Evolutionary conservation across 1,140 invertebrate genomes (phyloP).

Genomic region (Danaus plexippus): DNA sequence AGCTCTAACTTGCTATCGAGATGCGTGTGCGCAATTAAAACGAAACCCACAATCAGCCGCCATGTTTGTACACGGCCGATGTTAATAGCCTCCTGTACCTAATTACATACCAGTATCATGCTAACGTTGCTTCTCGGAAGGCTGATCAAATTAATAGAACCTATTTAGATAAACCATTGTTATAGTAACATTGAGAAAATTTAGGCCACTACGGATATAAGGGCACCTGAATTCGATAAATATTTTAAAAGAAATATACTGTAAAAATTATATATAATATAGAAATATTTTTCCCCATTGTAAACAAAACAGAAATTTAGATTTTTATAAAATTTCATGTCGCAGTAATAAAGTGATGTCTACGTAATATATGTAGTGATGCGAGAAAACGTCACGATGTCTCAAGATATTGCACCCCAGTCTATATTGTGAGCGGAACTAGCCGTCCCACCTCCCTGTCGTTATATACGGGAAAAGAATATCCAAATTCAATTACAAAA

Average conservation of each 20-base stretch:
- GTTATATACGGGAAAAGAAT: slow-evolving; percentile 59
- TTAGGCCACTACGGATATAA: slow-evolving; percentile 4
- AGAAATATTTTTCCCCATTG: too few relatives aligned
- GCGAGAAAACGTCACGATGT: slow-evolving; percentile 1
- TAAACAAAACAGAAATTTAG: too few relatives aligned
- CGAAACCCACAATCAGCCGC: slow-evolving; percentile 67
- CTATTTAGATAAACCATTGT: slow-evolving; percentile 40
- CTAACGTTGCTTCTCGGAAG: slow-evolving; percentile 66
- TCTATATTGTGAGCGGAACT: slow-evolving; percentile 29
- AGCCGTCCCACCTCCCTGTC: slow-evolving; percentile 47
- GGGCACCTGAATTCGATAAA: too few relatives aligned
- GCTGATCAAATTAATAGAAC: slow-evolving; percentile 68
- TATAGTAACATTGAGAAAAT: slow-evolving; percentile 15
- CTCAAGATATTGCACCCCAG: slow-evolving; percentile 32
- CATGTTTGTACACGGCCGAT: slow-evolving; percentile 70
- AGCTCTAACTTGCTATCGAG: slow-evolving; percentile 50
- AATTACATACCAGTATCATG: slow-evolving; percentile 68
- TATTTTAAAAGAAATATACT: too few relatives aligned
- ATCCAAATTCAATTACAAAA: slow-evolving; percentile 71
- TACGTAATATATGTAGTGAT: too few relatives aligned
- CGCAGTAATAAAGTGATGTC: too few relatives aligned
- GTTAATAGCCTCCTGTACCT: slow-evolving; percentile 61
- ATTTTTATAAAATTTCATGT: too few relatives aligned
- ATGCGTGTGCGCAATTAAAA: slow-evolving; percentile 70
- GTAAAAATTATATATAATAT: too few relatives aligned